phyloP scores from a whole-genome alignment of 2,888 invertebrate species.

The Clostera curtula region DNA sequence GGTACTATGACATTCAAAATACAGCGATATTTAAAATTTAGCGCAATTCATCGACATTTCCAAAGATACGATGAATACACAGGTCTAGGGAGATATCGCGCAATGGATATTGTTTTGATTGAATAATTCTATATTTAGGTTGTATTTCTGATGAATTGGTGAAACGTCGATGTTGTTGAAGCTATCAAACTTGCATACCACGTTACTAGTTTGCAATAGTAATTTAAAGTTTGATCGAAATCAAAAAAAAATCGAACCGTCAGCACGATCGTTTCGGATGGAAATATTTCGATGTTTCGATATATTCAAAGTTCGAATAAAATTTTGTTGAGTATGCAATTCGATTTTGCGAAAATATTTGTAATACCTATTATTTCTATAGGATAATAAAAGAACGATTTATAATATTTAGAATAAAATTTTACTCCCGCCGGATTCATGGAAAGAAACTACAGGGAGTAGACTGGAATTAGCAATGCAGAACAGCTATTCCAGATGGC shows the following conservation, averaged over 20 bases:
- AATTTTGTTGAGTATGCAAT: constrained; percentile 4
- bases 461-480: no score
- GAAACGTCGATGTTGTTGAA: constrained; percentile 25
- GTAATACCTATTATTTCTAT: no score
- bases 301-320: no score
- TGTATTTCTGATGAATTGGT: constrained; percentile 3
- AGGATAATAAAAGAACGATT: no score
- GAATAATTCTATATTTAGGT: not conserved
- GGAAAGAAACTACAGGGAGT: no score
- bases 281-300: not conserved
- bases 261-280: constrained; percentile 13
- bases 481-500: no score
- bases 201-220: constrained; percentile 41
- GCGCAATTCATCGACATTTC: not conserved
- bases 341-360: no score
- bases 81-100: not conserved
- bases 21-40: not conserved
- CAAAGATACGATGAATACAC: not conserved
- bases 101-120: not conserved
- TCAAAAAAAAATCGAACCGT: constrained; percentile 33
- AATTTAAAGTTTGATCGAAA: constrained; percentile 55
- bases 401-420: no score
- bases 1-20: constrained; percentile 7
- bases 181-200: constrained; percentile 47
- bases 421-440: no score